phyloP scores from a whole-genome alignment of 2,113 vertebrate genomes.

The Thinocorus orbignyianus region DNA sequence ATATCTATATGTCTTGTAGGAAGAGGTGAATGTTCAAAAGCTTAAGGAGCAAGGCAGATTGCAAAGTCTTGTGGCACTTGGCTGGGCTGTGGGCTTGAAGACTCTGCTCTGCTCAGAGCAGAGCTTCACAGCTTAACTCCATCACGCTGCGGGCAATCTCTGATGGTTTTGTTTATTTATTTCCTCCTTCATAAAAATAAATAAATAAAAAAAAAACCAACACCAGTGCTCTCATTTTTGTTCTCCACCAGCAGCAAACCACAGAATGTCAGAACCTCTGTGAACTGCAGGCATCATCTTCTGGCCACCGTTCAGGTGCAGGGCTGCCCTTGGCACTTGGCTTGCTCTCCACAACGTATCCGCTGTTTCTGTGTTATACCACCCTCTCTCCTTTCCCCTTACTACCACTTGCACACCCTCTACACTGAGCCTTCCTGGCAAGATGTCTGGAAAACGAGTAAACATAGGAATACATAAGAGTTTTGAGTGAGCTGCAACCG shows the following conservation, averaged over 20 bases:
- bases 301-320: neutral
- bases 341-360: neutral
- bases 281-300: neutral
- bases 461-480: neutral
- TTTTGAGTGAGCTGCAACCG: neutral
- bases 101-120: rapidly evolving
- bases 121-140: neutral
- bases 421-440: neutral
- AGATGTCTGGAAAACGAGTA: neutral
- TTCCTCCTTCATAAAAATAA: neutral
- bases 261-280: neutral
- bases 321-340: constrained; percentile 36
- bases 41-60: neutral
- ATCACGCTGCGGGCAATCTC: rapidly evolving
- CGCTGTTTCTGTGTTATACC: neutral
- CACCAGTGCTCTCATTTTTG: neutral
- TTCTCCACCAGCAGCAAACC: neutral
- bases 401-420: neutral
- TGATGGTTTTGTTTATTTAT: neutral
- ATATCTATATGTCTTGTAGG: neutral
- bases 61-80: neutral
- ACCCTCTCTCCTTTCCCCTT: neutral
- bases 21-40: neutral
- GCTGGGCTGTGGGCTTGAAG: neutral
- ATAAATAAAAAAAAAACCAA: neutral